Base-by-base conservation (phyloP, 2,888 invertebrate species). In the Diachrysia chrysitis region DNA sequence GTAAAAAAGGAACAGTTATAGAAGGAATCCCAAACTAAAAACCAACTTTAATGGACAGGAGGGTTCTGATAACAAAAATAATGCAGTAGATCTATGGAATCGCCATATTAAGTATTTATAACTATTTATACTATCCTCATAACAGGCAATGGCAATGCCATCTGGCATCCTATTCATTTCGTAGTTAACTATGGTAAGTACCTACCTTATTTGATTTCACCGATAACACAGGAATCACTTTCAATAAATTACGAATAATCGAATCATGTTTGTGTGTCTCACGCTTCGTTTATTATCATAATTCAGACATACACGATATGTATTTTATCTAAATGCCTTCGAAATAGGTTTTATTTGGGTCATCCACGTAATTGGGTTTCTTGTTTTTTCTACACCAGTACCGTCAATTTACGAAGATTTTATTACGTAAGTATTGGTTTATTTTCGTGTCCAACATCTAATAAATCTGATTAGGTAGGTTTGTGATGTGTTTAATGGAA, bases 181-280 rank as follows among this genome's bases (percentile, higher is more conserved):
- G 21, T 51, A 19, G 9, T 51, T 12, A 51, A 51, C 12, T 51
- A 19, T 4, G 9, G 12, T 21, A n/a, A 42, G n/a, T 42, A 42
- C 42, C 42, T 42, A 51, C 48, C 48, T 53, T 23, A 37, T 48
- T 60, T 16, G 29, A 48, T 16, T 54, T 61, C 32, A 35, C 42
- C 9, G 58, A 71, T 62, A 71, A 48, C 48, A 53, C 56, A n/a
- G 16, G 37, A 23, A 55, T 46, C 60, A 29, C 42, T 53, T 29
- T 29, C 42, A 42, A 67, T 76, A 62, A 58, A 70, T 70, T 74
- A 76, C 66, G 69, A 71, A 76, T 73, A 76, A 69, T 48, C 69
- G 58, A 56, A 72, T 68, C 68, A 62, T 77, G 76, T 77, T 82
- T 82, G 77, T 71, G 66, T 82, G 71, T 81, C 73, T 81, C 76